These are phyloP conservation scores for Synanthedon tipuliformis DNA, from an alignment of 2,888 invertebrate species.

Conservation along the genomic window DNA sequence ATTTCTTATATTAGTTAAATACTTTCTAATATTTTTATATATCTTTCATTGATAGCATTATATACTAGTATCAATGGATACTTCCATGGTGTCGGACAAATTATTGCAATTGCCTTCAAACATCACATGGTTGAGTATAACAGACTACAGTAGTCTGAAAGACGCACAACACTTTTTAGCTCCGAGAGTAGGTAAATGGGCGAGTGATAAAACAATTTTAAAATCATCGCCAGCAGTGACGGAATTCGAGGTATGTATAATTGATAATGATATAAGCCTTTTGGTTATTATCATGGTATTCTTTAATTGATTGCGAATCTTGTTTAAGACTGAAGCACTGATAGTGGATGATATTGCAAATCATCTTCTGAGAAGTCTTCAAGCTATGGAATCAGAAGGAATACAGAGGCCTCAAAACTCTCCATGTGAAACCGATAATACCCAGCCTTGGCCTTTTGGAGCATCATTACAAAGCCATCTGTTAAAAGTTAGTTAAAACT, in stretches of 20 bases:
- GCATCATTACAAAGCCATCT: constrained; percentile 39
- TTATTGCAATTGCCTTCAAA: constrained; percentile 35
- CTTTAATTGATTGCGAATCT: background rate
- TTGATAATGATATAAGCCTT: background rate
- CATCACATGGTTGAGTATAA: constrained; percentile 52
- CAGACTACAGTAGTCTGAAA: constrained; percentile 37
- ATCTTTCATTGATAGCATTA: constrained; percentile 38
- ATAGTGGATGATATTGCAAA: constrained; percentile 53
- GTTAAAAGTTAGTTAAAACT: constrained; percentile 15
- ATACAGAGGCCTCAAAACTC: constrained; percentile 17
- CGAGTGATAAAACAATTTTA: constrained; percentile 11
- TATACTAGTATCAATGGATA: constrained; percentile 44
- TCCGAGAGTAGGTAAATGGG: constrained; percentile 46
- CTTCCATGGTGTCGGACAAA: constrained; percentile 34
- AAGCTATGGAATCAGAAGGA: constrained; percentile 15
- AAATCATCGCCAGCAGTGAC: constrained; percentile 32
- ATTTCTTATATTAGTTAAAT: background rate
- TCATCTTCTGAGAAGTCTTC: constrained; percentile 39
- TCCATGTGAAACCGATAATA: constrained; percentile 25
- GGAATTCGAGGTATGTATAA: constrained; percentile 29
- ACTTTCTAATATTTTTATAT: background rate
- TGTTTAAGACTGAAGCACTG: constrained; percentile 32
- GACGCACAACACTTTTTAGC: constrained; percentile 34
- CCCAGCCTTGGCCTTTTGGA: constrained; percentile 38
- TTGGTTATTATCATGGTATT: background rate